Evolutionary conservation across 2,113 vertebrate species (phyloP).

Genomic region (Podilymbus podiceps): DNA sequence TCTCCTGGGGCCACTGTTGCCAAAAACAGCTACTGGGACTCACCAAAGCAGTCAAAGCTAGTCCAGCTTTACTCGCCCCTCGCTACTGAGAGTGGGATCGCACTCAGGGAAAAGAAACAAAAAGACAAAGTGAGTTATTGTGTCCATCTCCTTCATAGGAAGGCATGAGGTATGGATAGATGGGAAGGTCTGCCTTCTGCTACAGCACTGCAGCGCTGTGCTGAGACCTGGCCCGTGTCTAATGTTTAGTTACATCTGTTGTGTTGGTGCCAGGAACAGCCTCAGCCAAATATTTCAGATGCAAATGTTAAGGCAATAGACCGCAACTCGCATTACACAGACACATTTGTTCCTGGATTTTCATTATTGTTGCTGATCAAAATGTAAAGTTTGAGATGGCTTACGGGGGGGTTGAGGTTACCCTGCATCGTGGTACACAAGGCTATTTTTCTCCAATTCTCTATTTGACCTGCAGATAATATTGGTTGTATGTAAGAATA

Average conservation of each 20-base stretch:
- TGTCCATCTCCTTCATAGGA: neutral
- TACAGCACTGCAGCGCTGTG: rapidly evolving
- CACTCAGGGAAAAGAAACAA: neutral
- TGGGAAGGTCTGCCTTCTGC: neutral
- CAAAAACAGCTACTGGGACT: neutral
- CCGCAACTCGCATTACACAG: neutral
- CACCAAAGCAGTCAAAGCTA: neutral
- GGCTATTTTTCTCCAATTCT: neutral
- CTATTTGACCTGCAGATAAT: neutral
- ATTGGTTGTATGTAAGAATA: neutral
- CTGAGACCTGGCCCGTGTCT: neutral
- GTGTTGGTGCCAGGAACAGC: neutral
- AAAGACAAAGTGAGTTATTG: neutral
- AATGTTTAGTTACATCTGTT: neutral
- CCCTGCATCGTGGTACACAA: neutral
- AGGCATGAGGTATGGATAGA: neutral
- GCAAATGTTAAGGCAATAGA: neutral
- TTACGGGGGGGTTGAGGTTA: neutral
- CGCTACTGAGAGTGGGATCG: rapidly evolving
- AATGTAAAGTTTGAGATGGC: neutral
- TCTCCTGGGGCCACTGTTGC: neutral
- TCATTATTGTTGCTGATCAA: neutral
- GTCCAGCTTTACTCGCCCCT: neutral
- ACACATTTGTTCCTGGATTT: neutral
- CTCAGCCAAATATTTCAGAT: neutral